Evolutionary conservation across 35 echinoderm and acorn worm genomes (phyloP).

Genomic region (Stichopus chloronotus): DNA sequence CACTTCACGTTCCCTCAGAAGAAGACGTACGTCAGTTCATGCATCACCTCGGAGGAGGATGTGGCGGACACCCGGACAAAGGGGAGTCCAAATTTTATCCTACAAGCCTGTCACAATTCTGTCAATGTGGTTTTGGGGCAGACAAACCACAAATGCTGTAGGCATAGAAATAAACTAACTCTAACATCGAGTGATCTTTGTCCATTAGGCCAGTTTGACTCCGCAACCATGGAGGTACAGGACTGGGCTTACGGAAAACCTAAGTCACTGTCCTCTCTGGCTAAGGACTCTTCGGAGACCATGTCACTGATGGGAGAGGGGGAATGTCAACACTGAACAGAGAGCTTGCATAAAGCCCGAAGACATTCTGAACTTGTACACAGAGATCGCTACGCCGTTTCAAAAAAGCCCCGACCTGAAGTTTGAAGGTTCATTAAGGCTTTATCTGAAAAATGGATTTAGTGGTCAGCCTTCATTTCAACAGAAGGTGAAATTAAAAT

Average conservation of each 20-base stretch:
- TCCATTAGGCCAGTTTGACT: conserved; percentile 8
- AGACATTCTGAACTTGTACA: conserved; percentile 40
- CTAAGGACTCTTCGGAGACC: neutral
- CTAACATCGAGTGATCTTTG: neutral
- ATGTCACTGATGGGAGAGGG: neutral
- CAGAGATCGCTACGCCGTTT: conserved; percentile 36
- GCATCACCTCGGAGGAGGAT: conserved; percentile 28
- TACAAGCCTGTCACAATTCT: conserved; percentile 33
- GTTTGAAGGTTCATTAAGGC: conserved; percentile 13
- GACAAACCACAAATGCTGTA: conserved; percentile 19
- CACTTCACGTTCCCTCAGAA: conserved; percentile 35
- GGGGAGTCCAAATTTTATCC: conserved; percentile 29
- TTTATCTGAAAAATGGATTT: conserved; percentile 32
- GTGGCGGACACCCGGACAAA: neutral
- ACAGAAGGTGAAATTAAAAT: conserved; percentile 42
- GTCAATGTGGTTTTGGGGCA: conserved; percentile 40
- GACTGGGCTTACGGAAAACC: neutral
- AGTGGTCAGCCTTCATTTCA: neutral
- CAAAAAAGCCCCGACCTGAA: conserved; percentile 18
- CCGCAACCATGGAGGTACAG: conserved; percentile 43
- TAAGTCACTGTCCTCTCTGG: neutral
- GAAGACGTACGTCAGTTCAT: conserved; percentile 32
- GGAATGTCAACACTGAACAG: conserved; percentile 28
- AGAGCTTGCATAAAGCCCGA: neutral
- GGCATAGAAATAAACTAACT: conserved; percentile 23